Evolutionary conservation across 2,797 vertebrate species (phyloP).

Genomic region (Apodemus agrarius): DNA sequence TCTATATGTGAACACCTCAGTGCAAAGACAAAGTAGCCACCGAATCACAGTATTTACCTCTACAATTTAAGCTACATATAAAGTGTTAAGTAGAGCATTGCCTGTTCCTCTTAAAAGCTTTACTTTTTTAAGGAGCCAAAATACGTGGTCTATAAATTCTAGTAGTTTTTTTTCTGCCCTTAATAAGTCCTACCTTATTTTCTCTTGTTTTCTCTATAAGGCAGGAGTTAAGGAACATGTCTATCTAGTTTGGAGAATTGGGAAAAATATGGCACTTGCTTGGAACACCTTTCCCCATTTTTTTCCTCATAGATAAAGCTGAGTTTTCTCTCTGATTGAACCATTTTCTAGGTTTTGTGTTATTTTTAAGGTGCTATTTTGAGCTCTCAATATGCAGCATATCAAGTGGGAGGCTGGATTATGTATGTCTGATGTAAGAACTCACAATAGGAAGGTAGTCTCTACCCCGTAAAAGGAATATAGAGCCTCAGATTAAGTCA

Average conservation of each 20-base stretch:
- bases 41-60: not conserved
- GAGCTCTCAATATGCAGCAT: not conserved
- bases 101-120: not conserved
- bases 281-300: not conserved
- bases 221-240: not conserved
- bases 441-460: rapidly evolving
- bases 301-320: not conserved
- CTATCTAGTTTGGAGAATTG: not conserved
- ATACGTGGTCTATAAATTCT: not conserved
- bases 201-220: not conserved
- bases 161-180: not conserved
- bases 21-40: not conserved
- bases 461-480: not conserved
- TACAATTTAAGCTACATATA: not conserved
- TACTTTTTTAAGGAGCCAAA: not conserved
- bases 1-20: not conserved
- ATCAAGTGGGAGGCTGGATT: not conserved
- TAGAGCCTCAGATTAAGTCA: not conserved
- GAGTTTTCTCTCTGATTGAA: not conserved
- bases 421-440: not conserved
- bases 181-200: not conserved
- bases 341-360: not conserved
- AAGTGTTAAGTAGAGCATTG: not conserved
- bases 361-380: not conserved
- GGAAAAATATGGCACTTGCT: not conserved